phyloP scores from a whole-genome alignment of 2,113 vertebrate genomes.

The Pagrus major region DNA sequence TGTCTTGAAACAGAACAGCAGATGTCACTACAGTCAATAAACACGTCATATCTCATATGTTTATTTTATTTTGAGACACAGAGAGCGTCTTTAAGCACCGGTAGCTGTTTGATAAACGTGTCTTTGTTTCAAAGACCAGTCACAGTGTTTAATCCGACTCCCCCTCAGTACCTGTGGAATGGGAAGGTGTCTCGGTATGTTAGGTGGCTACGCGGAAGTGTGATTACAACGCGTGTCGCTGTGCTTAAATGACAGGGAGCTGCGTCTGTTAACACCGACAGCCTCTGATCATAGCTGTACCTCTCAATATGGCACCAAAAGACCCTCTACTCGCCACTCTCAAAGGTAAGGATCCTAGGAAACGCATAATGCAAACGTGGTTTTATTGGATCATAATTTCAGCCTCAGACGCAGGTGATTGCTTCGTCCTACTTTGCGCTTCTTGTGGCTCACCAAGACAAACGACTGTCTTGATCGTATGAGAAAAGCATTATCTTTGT shows the following conservation, averaged over 20 bases:
- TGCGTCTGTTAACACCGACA: conserved; percentile 2
- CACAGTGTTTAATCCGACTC: neutral
- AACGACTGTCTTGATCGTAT: neutral
- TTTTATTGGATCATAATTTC: neutral
- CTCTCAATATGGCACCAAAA: conserved; percentile 83
- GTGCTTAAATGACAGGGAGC: conserved; percentile 19
- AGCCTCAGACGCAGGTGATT: neutral
- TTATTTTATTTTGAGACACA: neutral
- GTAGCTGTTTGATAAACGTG: rapidly evolving
- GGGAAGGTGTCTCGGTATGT: conserved; percentile 58
- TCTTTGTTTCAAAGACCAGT: neutral
- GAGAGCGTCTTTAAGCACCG: no score
- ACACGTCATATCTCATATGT: neutral
- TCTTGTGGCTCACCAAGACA: neutral
- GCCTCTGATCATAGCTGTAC: conserved; percentile 17
- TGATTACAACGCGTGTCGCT: neutral
- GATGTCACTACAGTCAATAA: conserved; percentile 24
- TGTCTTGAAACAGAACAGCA: conserved; percentile 2
- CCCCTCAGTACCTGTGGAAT: neutral
- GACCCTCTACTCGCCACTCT: conserved; percentile 88
- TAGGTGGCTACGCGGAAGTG: conserved; percentile 58
- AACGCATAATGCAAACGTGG: neutral
- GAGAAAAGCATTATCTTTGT: neutral
- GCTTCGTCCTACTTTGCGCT: neutral
- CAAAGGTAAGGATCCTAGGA: conserved; percentile 80